Evolutionary conservation across 2,797 vertebrate species (phyloP).

Genomic region (Poeciliopsis infans): DNA sequence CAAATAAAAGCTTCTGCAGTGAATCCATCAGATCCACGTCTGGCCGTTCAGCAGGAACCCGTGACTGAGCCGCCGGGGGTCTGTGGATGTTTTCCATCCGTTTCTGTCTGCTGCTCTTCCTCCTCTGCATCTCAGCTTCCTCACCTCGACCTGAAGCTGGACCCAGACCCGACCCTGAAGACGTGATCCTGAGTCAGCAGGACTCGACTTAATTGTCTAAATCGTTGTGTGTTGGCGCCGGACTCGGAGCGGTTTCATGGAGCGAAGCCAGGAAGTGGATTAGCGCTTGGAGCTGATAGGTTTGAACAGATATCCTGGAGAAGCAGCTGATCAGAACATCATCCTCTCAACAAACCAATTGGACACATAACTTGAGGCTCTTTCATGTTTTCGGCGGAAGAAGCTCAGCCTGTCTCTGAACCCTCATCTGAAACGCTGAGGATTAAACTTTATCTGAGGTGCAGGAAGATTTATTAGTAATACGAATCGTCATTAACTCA

Average conservation of each 20-base stretch:
- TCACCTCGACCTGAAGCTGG: not conserved
- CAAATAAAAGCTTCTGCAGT: not conserved
- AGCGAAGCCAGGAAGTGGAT: slow-evolving; percentile 34
- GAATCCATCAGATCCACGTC: slow-evolving; percentile 1
- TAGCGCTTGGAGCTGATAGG: slow-evolving; percentile 37
- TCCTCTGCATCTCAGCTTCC: not conserved
- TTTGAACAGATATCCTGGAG: slow-evolving; percentile 39
- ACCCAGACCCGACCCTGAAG: slow-evolving; percentile 1
- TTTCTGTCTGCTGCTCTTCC: slow-evolving; percentile 17
- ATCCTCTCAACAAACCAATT: slow-evolving; percentile 34
- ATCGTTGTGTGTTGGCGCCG: slow-evolving; percentile 6
- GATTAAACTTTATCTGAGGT: not conserved
- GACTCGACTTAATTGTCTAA: slow-evolving; percentile 36
- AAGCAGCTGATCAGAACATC: slow-evolving; percentile 48
- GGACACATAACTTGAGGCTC: slow-evolving; percentile 13
- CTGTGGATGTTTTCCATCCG: slow-evolving; percentile 4
- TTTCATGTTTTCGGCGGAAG: slow-evolving; percentile 18
- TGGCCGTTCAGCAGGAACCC: not conserved
- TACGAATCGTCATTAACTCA: not conserved
- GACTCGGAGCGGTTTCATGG: not conserved
- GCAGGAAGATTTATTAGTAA: not conserved
- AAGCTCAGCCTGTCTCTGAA: slow-evolving; percentile 1
- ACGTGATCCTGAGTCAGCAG: slow-evolving; percentile 11
- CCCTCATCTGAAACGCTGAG: not conserved
- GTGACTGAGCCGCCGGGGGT: not conserved